Conservation (phyloP, 2,113 vertebrate genomes). For the Saccopteryx leptura region DNA sequence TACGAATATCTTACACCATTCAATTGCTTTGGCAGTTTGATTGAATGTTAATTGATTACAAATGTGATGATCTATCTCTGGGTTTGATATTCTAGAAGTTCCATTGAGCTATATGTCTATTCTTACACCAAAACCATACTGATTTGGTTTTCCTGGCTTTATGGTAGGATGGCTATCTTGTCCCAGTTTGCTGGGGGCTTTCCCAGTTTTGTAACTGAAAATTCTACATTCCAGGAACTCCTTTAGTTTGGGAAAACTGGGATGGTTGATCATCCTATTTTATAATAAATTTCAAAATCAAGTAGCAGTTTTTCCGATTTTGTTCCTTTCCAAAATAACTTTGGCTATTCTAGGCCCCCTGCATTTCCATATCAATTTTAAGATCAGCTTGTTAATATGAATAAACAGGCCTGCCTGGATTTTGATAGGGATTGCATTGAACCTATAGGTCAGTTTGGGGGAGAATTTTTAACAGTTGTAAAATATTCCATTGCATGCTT, state of each 20-base stretch:
- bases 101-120: not conserved
- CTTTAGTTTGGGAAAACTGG: not conserved
- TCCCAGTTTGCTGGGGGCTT: not conserved
- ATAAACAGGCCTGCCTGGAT: not conserved
- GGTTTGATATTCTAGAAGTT: not conserved
- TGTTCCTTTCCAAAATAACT: not conserved
- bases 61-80: not conserved
- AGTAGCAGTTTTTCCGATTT: not conserved
- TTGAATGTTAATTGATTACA: not conserved
- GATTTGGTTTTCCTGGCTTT: not conserved
- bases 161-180: too few relatives aligned
- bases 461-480: not conserved
- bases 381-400: not conserved
- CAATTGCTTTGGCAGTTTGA: not conserved
- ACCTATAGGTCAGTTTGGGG: not conserved
- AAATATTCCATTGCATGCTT: not conserved
- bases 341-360: not conserved
- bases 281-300: slow-evolving; percentile 33
- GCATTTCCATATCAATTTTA: not conserved
- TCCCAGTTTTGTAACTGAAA: not conserved
- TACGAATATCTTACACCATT: not conserved
- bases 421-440: not conserved
- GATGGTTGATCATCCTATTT: not conserved
- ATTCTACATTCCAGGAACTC: not conserved
- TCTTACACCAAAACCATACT: not conserved